These are phyloP conservation scores for Drosophila tristis DNA, from an alignment of 1,140 invertebrate species.

Conservation along the genomic window DNA sequence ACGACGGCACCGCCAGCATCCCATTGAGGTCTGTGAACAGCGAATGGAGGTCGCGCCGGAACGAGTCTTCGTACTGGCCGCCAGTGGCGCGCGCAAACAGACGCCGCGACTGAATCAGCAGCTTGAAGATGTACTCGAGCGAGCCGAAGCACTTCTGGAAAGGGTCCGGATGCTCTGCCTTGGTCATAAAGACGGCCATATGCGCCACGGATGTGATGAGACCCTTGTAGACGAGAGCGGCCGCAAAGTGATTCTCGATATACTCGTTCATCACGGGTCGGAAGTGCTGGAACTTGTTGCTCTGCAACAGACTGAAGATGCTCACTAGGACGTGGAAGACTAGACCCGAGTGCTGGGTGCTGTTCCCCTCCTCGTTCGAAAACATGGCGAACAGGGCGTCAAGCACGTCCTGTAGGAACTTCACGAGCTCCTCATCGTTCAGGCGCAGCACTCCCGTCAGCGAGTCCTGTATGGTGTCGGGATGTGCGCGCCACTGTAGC, in stretches of 20 bases:
- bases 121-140: slow-evolving; percentile 97
- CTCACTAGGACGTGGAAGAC: slow-evolving; percentile 91
- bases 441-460: slow-evolving; percentile 91
- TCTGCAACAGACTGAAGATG: slow-evolving; percentile 96
- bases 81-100: slow-evolving; percentile 95
- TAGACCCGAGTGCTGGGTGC: slow-evolving; percentile 87
- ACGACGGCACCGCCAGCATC: slow-evolving; percentile 89
- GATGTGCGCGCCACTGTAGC: slow-evolving; percentile 95
- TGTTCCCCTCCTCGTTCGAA: slow-evolving; percentile 96
- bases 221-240: slow-evolving; percentile 97
- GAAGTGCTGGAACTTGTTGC: slow-evolving; percentile 97
- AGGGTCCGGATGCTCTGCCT: slow-evolving; percentile 93
- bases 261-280: slow-evolving; percentile 98
- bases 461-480: slow-evolving; percentile 93
- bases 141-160: slow-evolving; percentile 96
- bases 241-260: slow-evolving; percentile 97
- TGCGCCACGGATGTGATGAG: slow-evolving; percentile 94
- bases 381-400: slow-evolving; percentile 98
- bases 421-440: slow-evolving; percentile 96
- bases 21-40: slow-evolving; percentile 91
- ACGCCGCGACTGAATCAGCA: slow-evolving; percentile 96
- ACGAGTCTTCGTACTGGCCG: slow-evolving; percentile 94
- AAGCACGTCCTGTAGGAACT: slow-evolving; percentile 97
- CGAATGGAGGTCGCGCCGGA: slow-evolving; percentile 90
- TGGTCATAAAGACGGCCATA: slow-evolving; percentile 94